Evolutionary conservation across 2,888 invertebrate genomes (phyloP), one percentile per base, ranked within the genome.

Genomic region (Synergus umbraculus): DNA sequence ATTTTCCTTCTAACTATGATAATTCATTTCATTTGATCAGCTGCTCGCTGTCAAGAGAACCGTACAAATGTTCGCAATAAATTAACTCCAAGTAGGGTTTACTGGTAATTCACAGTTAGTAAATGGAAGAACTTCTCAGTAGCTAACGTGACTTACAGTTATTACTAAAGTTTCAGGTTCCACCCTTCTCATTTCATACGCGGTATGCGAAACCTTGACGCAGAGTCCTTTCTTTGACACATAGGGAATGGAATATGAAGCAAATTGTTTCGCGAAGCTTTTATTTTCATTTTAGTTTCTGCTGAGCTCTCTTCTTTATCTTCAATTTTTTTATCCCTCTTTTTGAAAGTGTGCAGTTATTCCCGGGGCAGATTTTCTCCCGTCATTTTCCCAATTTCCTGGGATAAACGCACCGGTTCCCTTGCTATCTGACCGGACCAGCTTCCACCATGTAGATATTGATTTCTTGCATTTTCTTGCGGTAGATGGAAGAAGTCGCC

Each of bases 121-220:
- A 81, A 81, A 82, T 81, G 82, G 81, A 79, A 78, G 79, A 81
- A 83, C 76, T 81, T 82, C 49, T 63, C 44, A 77, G 81, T 79
- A 83, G 80, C 82, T 83, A 82, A 83, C 81, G 83, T 83, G 82
- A 83, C 82, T 83, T 81, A 82, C 81, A 78, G 81, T 83, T 82
- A 83, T 83, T 79, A 78, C 83, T 66, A 65, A 82, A 82, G 83
- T 83, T 69, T 15, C 49, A 69, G 15, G 49, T 49, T 69, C 29
- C 49, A 67, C 18, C 46, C 29, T 13, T 8, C 22, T 46, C 22
- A 46, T 22, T 18, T 49, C 29, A 69, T 69, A 49, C 29, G 29
- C n/a, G 46, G 15, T 44, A 15, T 18, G 22, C 43, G 46, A 67
- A 22, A 22, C 22, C 44, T 12, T 4, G 63, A 22, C 13, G 12